Conservation (phyloP, 2,113 vertebrate species). For the Crotalus horridus region DNA sequence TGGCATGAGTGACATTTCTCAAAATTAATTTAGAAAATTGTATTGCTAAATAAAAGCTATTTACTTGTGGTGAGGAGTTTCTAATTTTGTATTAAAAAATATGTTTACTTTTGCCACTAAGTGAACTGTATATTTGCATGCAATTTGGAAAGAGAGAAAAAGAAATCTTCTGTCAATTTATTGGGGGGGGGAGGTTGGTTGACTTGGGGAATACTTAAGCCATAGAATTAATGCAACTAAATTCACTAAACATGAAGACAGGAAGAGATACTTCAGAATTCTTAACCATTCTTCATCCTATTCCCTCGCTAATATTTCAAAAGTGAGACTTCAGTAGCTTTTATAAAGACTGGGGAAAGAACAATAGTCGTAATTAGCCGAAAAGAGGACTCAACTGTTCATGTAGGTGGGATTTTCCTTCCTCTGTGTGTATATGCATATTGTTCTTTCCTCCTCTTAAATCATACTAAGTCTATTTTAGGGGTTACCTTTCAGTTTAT, state of each 20-base stretch:
- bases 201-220: neutral
- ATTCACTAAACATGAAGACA: neutral
- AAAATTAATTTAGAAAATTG: neutral
- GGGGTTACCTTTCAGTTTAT: neutral
- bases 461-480: neutral
- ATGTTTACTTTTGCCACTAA: neutral
- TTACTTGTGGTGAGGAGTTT: neutral
- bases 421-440: neutral
- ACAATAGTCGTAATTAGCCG: neutral
- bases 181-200: neutral
- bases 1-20: neutral
- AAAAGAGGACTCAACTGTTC: neutral
- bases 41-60: neutral
- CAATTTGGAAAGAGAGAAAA: neutral
- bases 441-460: neutral
- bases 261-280: neutral
- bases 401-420: neutral
- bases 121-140: neutral
- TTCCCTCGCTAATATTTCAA: neutral
- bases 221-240: neutral
- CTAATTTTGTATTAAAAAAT: neutral
- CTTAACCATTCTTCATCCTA: neutral
- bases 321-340: neutral
- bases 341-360: neutral
- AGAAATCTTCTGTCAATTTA: neutral